A percentile compares a stretch with the other conserved stretches of the same genome.
Conservation (phyloP, 2,797 vertebrate species). For the Falco columbarius region DNA sequence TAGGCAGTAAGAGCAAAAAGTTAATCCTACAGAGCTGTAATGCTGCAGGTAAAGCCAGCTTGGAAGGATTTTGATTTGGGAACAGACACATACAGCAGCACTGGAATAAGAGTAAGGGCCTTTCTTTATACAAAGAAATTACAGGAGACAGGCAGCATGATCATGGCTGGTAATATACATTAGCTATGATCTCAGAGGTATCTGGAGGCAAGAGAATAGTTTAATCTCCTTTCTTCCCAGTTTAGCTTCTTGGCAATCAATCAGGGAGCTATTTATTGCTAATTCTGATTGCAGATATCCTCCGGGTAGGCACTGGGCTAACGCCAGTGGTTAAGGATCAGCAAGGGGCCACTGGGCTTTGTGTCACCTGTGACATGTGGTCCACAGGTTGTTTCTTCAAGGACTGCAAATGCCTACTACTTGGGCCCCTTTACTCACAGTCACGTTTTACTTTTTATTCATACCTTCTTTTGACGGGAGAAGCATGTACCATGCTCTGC, state of each 20-base stretch:
- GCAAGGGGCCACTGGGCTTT: background rate
- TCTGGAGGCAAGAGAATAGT: background rate
- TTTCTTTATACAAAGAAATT: background rate
- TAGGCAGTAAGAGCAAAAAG: background rate
- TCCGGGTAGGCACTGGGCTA: background rate
- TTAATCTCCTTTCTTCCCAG: conserved; percentile 38
- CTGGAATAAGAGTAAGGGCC: too few species aligned
- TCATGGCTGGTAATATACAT: background rate
- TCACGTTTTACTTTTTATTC: background rate
- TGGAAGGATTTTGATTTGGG: background rate
- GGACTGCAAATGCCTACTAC: background rate
- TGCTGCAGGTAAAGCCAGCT: background rate
- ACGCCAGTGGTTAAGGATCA: background rate
- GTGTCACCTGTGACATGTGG: background rate
- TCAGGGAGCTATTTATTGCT: conserved; percentile 8
- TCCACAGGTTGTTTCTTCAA: background rate
- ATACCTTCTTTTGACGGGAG: background rate
- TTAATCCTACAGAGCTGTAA: rapidly evolving
- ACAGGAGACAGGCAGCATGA: rapidly evolving
- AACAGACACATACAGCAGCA: background rate
- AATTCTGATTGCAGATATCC: conserved; percentile 29
- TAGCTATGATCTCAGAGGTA: background rate
- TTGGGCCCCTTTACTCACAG: background rate
- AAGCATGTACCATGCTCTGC: background rate
- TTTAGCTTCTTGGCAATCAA: conserved; percentile 46